These are phyloP conservation scores for Linurgus olivaceus DNA, from an alignment of 2,797 vertebrate genomes.

Conservation along the genomic window DNA sequence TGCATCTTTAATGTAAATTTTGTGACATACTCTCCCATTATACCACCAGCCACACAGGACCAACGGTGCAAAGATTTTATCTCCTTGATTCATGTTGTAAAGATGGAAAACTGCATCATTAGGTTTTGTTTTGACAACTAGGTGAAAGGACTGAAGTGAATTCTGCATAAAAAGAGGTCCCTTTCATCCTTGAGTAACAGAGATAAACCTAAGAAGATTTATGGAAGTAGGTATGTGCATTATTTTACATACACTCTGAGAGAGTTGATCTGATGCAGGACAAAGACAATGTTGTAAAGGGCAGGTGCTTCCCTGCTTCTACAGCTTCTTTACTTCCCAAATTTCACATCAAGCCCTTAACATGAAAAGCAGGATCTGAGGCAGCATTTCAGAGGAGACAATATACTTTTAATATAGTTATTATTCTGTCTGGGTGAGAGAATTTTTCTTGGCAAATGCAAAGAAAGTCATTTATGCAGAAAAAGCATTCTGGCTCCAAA, in stretches of 20 bases:
- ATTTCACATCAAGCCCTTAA: neutral
- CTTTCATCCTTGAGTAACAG: neutral
- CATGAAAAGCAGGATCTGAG: neutral
- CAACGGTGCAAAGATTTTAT: neutral
- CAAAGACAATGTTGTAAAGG: neutral
- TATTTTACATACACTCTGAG: neutral
- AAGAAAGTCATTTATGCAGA: neutral
- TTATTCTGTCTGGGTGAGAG: neutral
- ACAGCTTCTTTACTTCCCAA: neutral
- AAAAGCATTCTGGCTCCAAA: neutral
- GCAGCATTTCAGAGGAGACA: neutral
- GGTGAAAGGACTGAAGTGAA: constrained; percentile 25
- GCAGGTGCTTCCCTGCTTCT: neutral
- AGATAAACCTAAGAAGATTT: constrained; percentile 1
- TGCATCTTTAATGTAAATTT: neutral
- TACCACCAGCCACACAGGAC: neutral
- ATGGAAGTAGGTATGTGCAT: neutral
- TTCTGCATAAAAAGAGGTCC: neutral
- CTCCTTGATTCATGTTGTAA: neutral
- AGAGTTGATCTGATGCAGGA: neutral
- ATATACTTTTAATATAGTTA: neutral
- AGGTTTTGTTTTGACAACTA: constrained; percentile 30
- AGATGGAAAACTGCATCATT: constrained; percentile 12
- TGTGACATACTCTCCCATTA: neutral
- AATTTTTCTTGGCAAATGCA: constrained; percentile 14